A percentile compares a stretch with the other conserved stretches of the same genome.
Conservation (phyloP, 1,140 invertebrate genomes). For the Euura saliciscinereae region DNA sequence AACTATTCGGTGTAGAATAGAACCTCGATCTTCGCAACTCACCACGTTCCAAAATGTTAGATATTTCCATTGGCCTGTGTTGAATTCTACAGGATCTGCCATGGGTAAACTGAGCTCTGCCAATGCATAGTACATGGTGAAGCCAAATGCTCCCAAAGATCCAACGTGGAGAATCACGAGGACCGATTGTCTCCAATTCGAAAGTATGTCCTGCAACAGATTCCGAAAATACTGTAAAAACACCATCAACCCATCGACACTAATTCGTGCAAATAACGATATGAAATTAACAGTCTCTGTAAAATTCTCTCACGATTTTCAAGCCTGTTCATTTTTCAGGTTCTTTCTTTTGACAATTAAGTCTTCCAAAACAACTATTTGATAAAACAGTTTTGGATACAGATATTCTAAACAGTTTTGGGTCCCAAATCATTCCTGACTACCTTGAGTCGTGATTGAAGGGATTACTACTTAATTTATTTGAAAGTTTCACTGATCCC, state of each 20-base stretch:
- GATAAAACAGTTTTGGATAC: too few species aligned
- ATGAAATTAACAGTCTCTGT: too few species aligned
- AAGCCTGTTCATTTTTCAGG: too few species aligned
- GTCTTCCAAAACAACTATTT: background rate
- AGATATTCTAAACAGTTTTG: too few species aligned
- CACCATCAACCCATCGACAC: background rate
- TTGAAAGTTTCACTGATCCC: too few species aligned
- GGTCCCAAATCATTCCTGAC: too few species aligned
- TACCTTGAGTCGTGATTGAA: too few species aligned
- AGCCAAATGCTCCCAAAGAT: conserved; percentile 35
- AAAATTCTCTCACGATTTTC: too few species aligned
- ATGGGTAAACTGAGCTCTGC: conserved; percentile 38
- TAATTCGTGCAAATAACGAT: background rate
- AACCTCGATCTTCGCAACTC: conserved; percentile 37
- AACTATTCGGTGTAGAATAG: too few species aligned
- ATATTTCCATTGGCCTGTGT: conserved; percentile 58
- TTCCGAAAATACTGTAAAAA: background rate
- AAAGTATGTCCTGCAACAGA: background rate
- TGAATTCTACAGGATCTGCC: conserved; percentile 29
- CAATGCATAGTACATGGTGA: conserved; percentile 37
- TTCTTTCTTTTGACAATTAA: too few species aligned
- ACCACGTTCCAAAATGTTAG: conserved; percentile 65
- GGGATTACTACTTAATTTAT: too few species aligned
- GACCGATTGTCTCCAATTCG: background rate
- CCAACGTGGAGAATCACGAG: conserved; percentile 32